Evolutionary conservation across 1,140 invertebrate species (phyloP), one percentile per base, ranked within the genome.

Genomic region (Brachionus paranguensis): DNA sequence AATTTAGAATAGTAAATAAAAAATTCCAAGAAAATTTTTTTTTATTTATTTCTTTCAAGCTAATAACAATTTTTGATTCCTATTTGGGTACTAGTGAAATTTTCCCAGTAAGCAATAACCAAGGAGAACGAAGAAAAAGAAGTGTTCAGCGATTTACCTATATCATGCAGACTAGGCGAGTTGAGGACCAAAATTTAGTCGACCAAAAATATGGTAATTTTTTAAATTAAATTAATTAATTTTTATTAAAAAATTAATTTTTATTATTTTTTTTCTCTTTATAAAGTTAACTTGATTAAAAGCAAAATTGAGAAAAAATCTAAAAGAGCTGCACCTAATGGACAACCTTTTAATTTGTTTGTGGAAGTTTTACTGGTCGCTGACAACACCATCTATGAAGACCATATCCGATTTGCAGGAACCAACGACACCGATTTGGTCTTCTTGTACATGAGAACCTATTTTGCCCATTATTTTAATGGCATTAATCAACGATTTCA

Each of bases 381-480:
- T 37, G 78, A 81, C 64, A 29, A 20, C 6, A 20, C 78, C 33
- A 68, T 81, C 14, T 81, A 45, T 6, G 78, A 81, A 27, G 78
- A 81, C 17, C 78, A 81, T 81, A 14, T 45, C 10, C 12, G 29
- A 33, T 81, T 81, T n/a, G 10, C 78, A 11, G 37, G 43, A 60
- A 81, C 78, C 29, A 47, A 81, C 24, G 78, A 81, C 33, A 20
- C 17, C 2, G 43, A 81, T 64, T 27, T 81, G 37, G 78, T 81
- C 27, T 81, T 68, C 17, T 68, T 81, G 33, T 47, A 81, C 24
- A 81, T 81, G 78, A 81, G 53, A 64, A 81, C 53, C 17, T 81
- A 81, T 68, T 81, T 81, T 81, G 53, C 64, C 11, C 78, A 81
- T 81, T 81, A 81, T 27, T 64, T 81, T 20, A 81, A 68, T 64